Evolutionary conservation across 2,113 vertebrate species (phyloP).

Genomic region (rat (Rattus norvegicus)): DNA sequence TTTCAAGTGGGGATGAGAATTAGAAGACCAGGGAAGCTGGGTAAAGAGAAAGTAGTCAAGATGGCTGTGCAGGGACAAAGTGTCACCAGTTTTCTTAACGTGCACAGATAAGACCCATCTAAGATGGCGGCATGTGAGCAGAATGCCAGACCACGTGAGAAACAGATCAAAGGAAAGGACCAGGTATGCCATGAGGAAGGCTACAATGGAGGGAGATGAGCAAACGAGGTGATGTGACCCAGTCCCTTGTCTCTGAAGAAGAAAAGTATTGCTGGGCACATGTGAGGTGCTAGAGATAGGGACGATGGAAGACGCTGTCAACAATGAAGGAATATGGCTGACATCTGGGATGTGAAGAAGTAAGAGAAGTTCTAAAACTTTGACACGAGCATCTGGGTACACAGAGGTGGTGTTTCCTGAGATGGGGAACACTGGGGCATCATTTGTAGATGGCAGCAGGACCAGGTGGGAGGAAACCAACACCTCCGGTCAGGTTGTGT

Average conservation of each 20-base stretch:
- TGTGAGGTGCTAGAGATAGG: neutral
- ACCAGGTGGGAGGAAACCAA: neutral
- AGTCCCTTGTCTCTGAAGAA: neutral
- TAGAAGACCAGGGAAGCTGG: neutral
- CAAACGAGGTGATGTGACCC: neutral
- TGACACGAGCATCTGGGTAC: neutral
- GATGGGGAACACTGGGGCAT: neutral
- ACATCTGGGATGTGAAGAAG: neutral
- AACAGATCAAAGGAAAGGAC: slow-evolving; percentile 26
- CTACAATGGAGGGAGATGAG: neutral
- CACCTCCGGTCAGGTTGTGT: neutral
- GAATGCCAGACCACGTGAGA: neutral
- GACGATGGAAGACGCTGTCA: neutral
- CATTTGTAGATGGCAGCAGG: neutral
- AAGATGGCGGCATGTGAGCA: neutral
- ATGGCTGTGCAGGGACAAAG: neutral
- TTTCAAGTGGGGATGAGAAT: neutral
- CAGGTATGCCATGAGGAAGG: neutral
- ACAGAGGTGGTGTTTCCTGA: neutral
- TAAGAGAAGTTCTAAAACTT: neutral
- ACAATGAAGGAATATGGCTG: neutral
- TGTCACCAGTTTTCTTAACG: neutral
- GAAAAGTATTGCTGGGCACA: neutral
- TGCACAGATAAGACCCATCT: neutral
- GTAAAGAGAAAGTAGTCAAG: neutral